phyloP scores from a whole-genome alignment of 2,888 invertebrate genomes.

The Diarsia brunnea region DNA sequence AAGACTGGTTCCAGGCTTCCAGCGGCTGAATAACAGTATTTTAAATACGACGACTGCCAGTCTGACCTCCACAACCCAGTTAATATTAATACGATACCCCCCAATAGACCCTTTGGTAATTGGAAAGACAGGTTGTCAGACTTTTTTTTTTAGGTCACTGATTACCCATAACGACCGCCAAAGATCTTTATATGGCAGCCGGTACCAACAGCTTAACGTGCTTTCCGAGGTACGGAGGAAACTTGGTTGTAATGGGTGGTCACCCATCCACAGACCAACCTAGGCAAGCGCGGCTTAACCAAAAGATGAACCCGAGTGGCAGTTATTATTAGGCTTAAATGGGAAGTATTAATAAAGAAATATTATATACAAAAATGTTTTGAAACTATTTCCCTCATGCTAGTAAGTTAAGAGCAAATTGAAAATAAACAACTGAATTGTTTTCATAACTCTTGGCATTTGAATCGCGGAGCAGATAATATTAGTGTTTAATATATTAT shows the following conservation, averaged over 20 bases:
- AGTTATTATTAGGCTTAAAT: too few species aligned
- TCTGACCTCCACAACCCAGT: neutral
- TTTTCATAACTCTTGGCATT: slow-evolving; percentile 26
- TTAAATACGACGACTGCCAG: too few species aligned
- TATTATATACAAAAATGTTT: neutral
- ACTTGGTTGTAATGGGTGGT: too few species aligned
- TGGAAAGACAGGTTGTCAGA: too few species aligned
- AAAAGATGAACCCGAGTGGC: neutral
- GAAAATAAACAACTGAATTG: slow-evolving; percentile 34
- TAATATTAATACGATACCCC: neutral
- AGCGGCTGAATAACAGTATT: too few species aligned
- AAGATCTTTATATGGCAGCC: too few species aligned
- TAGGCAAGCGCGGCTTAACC: neutral
- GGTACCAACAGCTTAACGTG: too few species aligned
- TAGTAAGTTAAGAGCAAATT: slow-evolving; percentile 15
- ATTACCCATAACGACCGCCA: too few species aligned
- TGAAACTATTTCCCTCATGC: neutral
- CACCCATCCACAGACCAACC: neutral
- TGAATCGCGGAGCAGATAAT: slow-evolving; percentile 10
- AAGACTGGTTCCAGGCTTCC: too few species aligned
- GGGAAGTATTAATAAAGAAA: neutral
- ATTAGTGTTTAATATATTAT: neutral
- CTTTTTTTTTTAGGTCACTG: too few species aligned
- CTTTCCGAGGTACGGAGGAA: too few species aligned
- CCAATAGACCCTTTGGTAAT: too few species aligned